Percentiles rank a stretch among this genome's conserved stretches.
Evolutionary conservation across 2,113 vertebrate species (phyloP).

Genomic region (Melanotaenia duboulayi): DNA sequence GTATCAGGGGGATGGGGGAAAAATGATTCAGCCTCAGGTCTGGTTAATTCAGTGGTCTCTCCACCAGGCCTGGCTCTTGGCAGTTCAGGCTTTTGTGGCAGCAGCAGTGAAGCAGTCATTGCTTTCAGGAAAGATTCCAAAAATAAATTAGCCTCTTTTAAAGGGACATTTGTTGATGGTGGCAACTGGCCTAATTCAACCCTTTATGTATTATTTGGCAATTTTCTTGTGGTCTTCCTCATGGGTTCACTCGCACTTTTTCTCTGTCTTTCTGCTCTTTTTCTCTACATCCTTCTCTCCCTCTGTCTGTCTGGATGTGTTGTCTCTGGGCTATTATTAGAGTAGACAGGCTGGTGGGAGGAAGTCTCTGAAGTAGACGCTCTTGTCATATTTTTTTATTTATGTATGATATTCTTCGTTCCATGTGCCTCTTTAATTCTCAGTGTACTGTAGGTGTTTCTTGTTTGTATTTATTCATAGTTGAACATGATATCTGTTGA

Average conservation of each 20-base stretch:
- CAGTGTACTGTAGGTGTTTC: constrained; percentile 26
- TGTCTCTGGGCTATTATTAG: constrained; percentile 85
- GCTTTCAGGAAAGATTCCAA: constrained; percentile 75
- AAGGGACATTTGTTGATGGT: constrained; percentile 77
- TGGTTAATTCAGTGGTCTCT: constrained; percentile 71
- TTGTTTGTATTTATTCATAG: constrained; percentile 31
- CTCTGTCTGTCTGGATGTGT: constrained; percentile 76
- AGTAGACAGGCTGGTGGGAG: constrained; percentile 83
- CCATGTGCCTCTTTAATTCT: constrained; percentile 53
- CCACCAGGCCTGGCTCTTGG: constrained; percentile 66
- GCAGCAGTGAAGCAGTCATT: constrained; percentile 59
- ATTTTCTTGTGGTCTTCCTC: constrained; percentile 69
- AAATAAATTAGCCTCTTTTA: constrained; percentile 71
- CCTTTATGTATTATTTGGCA: constrained; percentile 73
- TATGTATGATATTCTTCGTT: constrained; percentile 78
- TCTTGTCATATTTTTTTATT: constrained; percentile 84
- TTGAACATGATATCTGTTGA: constrained; percentile 1
- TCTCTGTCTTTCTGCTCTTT: constrained; percentile 59
- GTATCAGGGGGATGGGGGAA: constrained; percentile 68
- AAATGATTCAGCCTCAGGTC: constrained; percentile 74
- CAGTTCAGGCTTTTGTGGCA: constrained; percentile 62
- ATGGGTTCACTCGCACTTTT: constrained; percentile 68
- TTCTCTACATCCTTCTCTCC: constrained; percentile 65
- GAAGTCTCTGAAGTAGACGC: constrained; percentile 81
- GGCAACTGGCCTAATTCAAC: constrained; percentile 76